Conservation (phyloP, 2,888 invertebrate genomes). For the Spilarctia lutea region DNA sequence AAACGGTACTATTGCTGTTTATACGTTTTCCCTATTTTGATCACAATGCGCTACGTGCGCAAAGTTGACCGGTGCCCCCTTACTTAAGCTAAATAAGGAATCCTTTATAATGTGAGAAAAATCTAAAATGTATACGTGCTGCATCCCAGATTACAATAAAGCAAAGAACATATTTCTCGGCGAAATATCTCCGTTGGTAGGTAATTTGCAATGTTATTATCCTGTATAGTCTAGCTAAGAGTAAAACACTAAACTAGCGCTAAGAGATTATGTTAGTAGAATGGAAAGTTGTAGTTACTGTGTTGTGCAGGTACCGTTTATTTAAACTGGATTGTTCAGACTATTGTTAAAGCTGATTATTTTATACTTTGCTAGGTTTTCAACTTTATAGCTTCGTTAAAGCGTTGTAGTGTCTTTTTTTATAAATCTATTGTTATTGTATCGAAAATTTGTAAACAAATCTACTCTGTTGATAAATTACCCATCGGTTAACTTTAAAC, state of each 20-base stretch:
- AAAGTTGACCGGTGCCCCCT: slow-evolving; percentile 45
- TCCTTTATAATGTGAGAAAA: slow-evolving; percentile 45
- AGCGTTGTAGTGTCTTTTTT: background rate
- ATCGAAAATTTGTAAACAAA: background rate
- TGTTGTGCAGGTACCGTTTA: background rate
- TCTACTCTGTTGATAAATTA: background rate
- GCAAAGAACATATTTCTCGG: slow-evolving; percentile 15
- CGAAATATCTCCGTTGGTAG: slow-evolving; percentile 17
- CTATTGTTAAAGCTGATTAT: background rate
- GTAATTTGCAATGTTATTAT: slow-evolving; percentile 24
- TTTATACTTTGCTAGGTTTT: background rate
- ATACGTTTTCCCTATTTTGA: slow-evolving; percentile 60
- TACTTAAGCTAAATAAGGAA: slow-evolving; percentile 50
- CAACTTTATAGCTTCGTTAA: background rate
- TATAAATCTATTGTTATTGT: background rate
- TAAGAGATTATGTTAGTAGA: slow-evolving; percentile 21
- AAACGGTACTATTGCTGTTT: slow-evolving; percentile 58
- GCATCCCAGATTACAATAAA: slow-evolving; percentile 19
- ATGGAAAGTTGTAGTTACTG: slow-evolving; percentile 14
- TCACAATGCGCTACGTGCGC: slow-evolving; percentile 51
- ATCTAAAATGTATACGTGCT: slow-evolving; percentile 26
- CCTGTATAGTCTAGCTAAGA: slow-evolving; percentile 10
- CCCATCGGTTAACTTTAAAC: background rate
- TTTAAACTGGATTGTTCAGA: slow-evolving; percentile 1
- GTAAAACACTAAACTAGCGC: slow-evolving; percentile 16